Percentiles rank a stretch among this genome's conserved stretches.
Conservation (phyloP, 1,140 invertebrate genomes). For the Dendroctonus ponderosae region DNA sequence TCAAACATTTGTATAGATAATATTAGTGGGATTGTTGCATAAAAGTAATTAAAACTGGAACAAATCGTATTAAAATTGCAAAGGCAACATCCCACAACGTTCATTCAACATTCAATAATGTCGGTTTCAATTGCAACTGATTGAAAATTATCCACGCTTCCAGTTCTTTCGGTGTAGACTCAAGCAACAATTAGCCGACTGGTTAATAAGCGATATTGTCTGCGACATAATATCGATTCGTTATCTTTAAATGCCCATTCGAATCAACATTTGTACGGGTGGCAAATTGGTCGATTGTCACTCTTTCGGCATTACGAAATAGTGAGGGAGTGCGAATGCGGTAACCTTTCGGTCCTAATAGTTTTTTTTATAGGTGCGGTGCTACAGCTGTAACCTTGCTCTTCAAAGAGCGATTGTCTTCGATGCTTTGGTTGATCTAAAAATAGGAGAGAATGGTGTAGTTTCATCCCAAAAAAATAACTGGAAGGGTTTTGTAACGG, state of each 20-base stretch:
- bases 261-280: constrained; percentile 15
- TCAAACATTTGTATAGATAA: too few relatives aligned
- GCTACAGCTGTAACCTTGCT: constrained; percentile 7
- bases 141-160: too few relatives aligned
- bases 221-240: background rate
- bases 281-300: constrained; percentile 9
- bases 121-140: too few relatives aligned
- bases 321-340: constrained; percentile 14
- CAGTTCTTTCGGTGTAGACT: background rate
- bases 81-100: too few relatives aligned
- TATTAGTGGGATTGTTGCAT: too few relatives aligned
- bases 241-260: constrained; percentile 4
- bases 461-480: too few relatives aligned
- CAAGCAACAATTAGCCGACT: background rate
- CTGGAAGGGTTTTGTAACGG: too few relatives aligned
- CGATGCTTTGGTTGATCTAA: background rate
- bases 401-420: constrained; percentile 13
- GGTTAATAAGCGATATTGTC: constrained; percentile 8
- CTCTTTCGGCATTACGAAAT: constrained; percentile 14
- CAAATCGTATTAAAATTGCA: too few relatives aligned
- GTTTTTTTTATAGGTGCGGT: constrained; percentile 12
- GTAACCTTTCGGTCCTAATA: constrained; percentile 8
- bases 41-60: too few relatives aligned
- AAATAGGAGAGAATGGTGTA: background rate
- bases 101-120: too few relatives aligned